Evolutionary conservation across 2,797 vertebrate genomes (phyloP).

Genomic region (Myotis findleyi): DNA sequence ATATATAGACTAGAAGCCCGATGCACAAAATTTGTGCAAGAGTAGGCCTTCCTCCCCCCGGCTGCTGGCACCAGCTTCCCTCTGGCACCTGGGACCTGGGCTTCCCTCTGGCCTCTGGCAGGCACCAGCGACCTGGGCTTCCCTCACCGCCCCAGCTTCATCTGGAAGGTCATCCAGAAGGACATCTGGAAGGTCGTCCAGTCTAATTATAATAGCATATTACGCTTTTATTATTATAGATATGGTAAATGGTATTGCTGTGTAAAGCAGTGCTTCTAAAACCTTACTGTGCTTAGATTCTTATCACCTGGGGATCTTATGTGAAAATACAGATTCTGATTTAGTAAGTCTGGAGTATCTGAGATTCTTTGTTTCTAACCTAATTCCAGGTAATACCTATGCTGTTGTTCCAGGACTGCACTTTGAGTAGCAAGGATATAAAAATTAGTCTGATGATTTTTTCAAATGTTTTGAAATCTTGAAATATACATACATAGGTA

Average conservation of each 20-base stretch:
- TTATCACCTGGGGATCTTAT: neutral
- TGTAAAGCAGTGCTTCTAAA: neutral
- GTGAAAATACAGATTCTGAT: neutral
- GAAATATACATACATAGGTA: neutral
- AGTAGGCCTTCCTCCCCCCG: no score
- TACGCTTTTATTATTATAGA: no score
- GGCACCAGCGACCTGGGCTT: no score
- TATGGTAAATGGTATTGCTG: neutral
- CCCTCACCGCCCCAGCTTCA: no score
- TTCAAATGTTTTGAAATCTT: conserved; percentile 47
- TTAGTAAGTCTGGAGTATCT: neutral
- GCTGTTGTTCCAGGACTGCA: neutral
- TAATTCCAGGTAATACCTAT: neutral
- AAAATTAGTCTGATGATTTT: conserved; percentile 23
- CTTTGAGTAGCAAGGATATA: neutral
- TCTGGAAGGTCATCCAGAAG: no score
- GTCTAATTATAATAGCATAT: no score
- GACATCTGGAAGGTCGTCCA: no score
- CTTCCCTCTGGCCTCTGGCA: no score
- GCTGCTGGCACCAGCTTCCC: no score
- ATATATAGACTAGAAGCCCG: no score
- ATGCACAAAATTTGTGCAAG: no score
- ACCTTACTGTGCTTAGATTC: neutral
- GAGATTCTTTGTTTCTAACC: conserved; percentile 5
- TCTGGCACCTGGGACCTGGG: no score